A percentile compares a stretch with the other conserved stretches of the same genome.
Evolutionary conservation across 1,140 invertebrate genomes (phyloP).

Genomic region (Nasonia vitripennis): DNA sequence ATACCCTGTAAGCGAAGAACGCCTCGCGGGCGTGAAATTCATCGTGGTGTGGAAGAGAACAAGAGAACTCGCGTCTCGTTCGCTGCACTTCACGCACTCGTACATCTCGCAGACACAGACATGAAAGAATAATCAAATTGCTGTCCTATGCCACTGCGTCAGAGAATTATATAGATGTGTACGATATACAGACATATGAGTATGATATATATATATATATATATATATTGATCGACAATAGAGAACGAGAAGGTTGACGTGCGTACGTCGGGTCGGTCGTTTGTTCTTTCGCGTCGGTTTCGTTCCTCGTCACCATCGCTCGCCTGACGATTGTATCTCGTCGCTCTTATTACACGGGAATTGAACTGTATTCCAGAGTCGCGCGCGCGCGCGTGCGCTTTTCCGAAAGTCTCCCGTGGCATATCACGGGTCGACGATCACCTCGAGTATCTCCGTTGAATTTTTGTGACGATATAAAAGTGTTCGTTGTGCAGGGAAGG

Average conservation of each 20-base stretch:
- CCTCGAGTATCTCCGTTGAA: too few relatives aligned
- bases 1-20: not conserved
- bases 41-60: not conserved
- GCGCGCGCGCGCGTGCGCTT: not conserved
- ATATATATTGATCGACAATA: slow-evolving; percentile 66
- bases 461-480: not conserved
- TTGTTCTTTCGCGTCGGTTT: not conserved
- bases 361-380: slow-evolving; percentile 42
- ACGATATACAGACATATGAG: slow-evolving; percentile 60
- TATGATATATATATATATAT: slow-evolving; percentile 46
- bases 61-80: not conserved
- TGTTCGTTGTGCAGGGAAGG: not conserved
- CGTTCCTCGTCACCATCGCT: not conserved
- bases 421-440: not conserved
- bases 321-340: slow-evolving; percentile 33
- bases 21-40: not conserved
- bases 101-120: not conserved
- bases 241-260: slow-evolving; percentile 44
- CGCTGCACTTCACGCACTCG: not conserved
- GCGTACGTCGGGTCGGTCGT: not conserved
- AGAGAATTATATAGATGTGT: slow-evolving; percentile 50
- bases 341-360: slow-evolving; percentile 21
- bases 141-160: not conserved
- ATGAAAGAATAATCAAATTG: not conserved
- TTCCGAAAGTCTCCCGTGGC: too few relatives aligned